Evolutionary conservation across 1,140 invertebrate species (phyloP), one percentile per base, ranked within the genome.

Genomic region (Lepidurus couesii): DNA sequence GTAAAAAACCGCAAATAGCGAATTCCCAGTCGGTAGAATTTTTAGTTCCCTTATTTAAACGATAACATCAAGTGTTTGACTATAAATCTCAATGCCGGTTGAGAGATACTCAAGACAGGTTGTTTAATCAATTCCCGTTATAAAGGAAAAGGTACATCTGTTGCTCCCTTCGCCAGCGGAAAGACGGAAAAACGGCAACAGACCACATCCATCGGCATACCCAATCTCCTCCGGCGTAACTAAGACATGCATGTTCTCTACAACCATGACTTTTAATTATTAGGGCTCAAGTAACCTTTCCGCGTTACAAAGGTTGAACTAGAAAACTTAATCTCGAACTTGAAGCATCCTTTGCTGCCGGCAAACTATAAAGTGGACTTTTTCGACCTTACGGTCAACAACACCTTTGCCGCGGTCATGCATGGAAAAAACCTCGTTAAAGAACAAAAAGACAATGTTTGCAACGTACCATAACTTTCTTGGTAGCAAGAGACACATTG

Each of bases 401-500:
- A 65, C 6, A 13, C 53, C 16, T 10, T 47, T 47, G 45, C 16
- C 53, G 21, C 13, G 13, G 13, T 21, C 16, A 65, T 65, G 53
- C 16, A 65, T 7, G 21, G 13, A 21, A 21, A 65, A 65, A 34
- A 34, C 0, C 34, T 34, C 34, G 4, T 3, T 4, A 34, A 34
- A 34, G 34, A 34, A 34, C 2, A 3, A 34, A 65, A 65, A 65
- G 1, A 65, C 16, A 65, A 1, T 9, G 9, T 65, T n/a, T 80
- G 79, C 77, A 74, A 90, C 91, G 92, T 85, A 95, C 88, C 92
- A 93, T 93, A 81, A 88, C 86, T 13, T 89, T 86, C 42, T 89
- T 88, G 84, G 92, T 93, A 42, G 82, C 82, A 77, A 92, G 91
- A 0, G 92, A 93, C 73, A 93, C 90, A 83, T 94, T 94, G 7